A percentile compares a stretch with the other conserved stretches of the same genome.
Evolutionary conservation across 2,113 vertebrate species (phyloP).

Genomic region (Lathamus discolor): DNA sequence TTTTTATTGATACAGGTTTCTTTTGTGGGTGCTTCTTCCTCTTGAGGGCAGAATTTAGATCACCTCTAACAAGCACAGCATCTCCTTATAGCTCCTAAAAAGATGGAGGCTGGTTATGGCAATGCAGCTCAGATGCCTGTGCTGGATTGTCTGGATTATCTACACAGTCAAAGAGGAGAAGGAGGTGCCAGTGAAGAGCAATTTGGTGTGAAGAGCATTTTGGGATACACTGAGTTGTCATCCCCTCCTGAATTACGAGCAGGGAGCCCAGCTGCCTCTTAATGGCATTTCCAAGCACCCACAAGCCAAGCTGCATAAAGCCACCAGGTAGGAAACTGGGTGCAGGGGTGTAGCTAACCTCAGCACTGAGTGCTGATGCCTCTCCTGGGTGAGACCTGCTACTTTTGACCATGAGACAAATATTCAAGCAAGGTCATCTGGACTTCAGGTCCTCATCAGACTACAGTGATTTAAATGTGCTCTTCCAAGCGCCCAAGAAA

Average conservation of each 20-base stretch:
- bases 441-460: not conserved
- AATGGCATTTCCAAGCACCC: not conserved
- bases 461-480: not conserved
- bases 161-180: not conserved
- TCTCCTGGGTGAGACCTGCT: not conserved
- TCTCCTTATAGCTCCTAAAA: not conserved
- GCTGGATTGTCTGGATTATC: not conserved
- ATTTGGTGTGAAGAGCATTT: not conserved
- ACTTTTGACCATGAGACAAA: not conserved
- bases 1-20: not conserved
- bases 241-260: not conserved
- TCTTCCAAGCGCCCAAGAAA: not conserved
- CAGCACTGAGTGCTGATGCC: not conserved
- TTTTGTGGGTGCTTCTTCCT: not conserved
- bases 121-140: not conserved
- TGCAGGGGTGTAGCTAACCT: rapidly evolving
- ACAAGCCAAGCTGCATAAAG: not conserved
- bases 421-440: not conserved
- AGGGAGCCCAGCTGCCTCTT: not conserved
- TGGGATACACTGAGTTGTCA: not conserved
- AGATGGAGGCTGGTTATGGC: not conserved
- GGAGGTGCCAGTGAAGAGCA: not conserved
- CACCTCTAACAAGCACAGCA: not conserved
- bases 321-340: not conserved
- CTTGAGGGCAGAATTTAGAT: not conserved